A percentile compares a stretch with the other conserved stretches of the same genome.
These are phyloP conservation scores for Agrypnia vestita DNA, from an alignment of 1,140 invertebrate species.

Conservation along the genomic window DNA sequence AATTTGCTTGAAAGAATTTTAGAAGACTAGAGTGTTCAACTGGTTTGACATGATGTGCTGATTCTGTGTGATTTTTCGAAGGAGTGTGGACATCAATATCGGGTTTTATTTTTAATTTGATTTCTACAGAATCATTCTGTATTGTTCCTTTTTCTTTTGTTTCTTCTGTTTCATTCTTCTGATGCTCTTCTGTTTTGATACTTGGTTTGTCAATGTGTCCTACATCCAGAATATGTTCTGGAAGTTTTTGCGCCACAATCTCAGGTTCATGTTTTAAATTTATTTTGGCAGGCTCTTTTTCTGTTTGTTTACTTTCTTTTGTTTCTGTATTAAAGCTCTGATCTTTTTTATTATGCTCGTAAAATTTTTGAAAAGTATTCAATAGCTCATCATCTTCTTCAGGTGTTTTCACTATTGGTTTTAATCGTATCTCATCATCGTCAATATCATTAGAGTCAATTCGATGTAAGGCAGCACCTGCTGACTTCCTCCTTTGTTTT, in stretches of 20 bases:
- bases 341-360: slow-evolving; percentile 35
- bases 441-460: slow-evolving; percentile 34
- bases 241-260: no score
- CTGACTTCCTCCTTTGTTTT: slow-evolving; percentile 39
- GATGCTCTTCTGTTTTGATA: no score
- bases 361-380: slow-evolving; percentile 50
- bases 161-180: no score
- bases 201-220: no score
- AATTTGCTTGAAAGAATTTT: slow-evolving; percentile 55
- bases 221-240: no score
- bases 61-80: background rate
- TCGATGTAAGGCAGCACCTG: slow-evolving; percentile 39
- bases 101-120: no score
- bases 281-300: background rate
- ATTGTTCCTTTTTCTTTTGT: no score
- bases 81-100: background rate
- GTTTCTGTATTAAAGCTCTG: background rate
- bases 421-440: background rate
- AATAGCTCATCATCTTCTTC: slow-evolving; percentile 44
- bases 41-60: slow-evolving; percentile 19
- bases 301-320: background rate
- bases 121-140: no score
- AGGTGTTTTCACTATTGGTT: slow-evolving; percentile 5
- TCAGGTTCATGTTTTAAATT: no score
- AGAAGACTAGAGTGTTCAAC: slow-evolving; percentile 55